These are phyloP conservation scores for Fragum sueziense DNA, from an alignment of 2,888 invertebrate genomes.

Conservation along the genomic window DNA sequence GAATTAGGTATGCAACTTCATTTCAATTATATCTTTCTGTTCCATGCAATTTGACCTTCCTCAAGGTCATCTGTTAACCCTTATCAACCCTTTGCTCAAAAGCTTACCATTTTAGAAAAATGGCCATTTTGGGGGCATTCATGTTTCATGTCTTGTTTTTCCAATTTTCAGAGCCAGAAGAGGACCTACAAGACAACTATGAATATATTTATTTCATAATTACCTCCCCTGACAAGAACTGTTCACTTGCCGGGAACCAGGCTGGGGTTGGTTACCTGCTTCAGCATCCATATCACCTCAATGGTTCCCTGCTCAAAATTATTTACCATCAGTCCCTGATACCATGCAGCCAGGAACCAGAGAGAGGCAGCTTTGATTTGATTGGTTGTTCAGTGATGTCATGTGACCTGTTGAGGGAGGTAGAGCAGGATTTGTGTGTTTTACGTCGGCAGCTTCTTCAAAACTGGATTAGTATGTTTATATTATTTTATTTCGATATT, in stretches of 20 bases:
- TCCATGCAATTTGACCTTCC: no score
- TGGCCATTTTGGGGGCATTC: no score
- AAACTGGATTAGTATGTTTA: slow-evolving; percentile 27
- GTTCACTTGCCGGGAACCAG: slow-evolving; percentile 32
- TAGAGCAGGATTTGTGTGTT: slow-evolving; percentile 34
- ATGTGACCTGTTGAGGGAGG: slow-evolving; percentile 43
- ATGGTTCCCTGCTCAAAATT: slow-evolving; percentile 49
- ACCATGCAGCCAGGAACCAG: not conserved
- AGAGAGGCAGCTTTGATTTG: slow-evolving; percentile 29
- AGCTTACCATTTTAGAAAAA: no score
- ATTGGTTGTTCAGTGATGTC: slow-evolving; percentile 45
- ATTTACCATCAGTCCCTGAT: slow-evolving; percentile 39
- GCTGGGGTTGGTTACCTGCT: slow-evolving; percentile 55
- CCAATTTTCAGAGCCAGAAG: slow-evolving; percentile 64
- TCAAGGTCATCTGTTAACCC: no score
- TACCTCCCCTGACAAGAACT: slow-evolving; percentile 55
- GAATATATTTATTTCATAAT: slow-evolving; percentile 65
- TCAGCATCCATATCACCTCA: slow-evolving; percentile 60
- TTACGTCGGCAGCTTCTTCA: slow-evolving; percentile 51
- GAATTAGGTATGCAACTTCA: no score
- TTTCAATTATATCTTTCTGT: no score
- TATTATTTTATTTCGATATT: no score
- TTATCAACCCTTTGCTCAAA: no score
- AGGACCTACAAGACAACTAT: slow-evolving; percentile 60
- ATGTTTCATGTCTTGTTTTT: not conserved